Evolutionary conservation across 2,888 invertebrate species (phyloP), one percentile per base, ranked within the genome.

Genomic region (Noctua comes): DNA sequence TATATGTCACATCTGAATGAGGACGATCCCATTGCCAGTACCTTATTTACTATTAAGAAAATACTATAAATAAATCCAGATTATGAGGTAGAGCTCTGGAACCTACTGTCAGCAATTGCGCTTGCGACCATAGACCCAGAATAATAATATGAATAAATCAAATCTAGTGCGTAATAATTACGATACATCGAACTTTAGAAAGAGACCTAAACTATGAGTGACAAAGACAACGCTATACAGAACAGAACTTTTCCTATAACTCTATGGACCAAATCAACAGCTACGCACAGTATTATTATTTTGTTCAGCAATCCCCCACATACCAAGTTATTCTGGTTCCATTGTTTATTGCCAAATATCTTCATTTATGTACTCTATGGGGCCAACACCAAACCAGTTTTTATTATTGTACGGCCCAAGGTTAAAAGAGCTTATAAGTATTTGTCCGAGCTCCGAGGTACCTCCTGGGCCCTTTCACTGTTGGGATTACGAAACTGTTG

Each of bases 381-480:
- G 48, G 57, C 46, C 48, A 43, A 71, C 43, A 24, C 2, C 16
- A 74, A 85, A 85, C 84, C 68, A 86, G 84, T 86, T 85, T 72
- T 83, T 81, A 57, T 64, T 69, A 21, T 71, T 71, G 68, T 68
- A 21, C 68, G 24, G 40, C 51, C 36, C 86, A 85, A 85, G 84
- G 84, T 85, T 79, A 69, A 2, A 59, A 64, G 65, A 72, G 40
- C 54, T 82, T 82, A 71, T n/a, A 62, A 68, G 62, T 76, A 0
- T 71, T 27, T 27, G 31, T 40, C 7, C n/a, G 62, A 43, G 51
- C 27, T 40, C 7, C n/a, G 62, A 43, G 51, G 86, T 68, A 86
- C 68, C 76, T 83, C 69, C 51, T 51, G 79, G 71, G 74, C 84
- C 84, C 84, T 85, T 85, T 85, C 84, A 86, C 84, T 83, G 36